Conservation (phyloP, 2,113 vertebrate genomes). For the Cebus imitator region DNA sequence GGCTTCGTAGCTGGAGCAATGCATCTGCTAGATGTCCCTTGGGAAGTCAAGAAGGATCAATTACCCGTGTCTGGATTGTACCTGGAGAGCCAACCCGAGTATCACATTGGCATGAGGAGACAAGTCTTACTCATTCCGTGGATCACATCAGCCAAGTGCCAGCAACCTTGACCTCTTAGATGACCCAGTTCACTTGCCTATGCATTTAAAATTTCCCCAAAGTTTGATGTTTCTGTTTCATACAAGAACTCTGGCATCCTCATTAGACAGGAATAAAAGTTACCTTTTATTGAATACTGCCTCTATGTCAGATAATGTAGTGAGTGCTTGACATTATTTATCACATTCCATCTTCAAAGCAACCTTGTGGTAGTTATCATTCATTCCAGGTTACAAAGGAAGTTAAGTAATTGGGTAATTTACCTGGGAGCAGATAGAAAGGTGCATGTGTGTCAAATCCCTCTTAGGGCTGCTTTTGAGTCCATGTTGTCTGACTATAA, state of each 20-base stretch:
- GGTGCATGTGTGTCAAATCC: fast-evolving
- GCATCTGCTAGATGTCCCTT: not conserved
- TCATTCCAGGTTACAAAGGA: not conserved
- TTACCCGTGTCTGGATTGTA: not conserved
- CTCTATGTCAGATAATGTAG: not conserved
- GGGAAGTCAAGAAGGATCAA: not conserved
- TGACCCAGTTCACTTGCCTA: not conserved
- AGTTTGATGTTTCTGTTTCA: not conserved
- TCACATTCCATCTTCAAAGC: not conserved
- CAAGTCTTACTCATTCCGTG: not conserved
- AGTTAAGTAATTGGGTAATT: not conserved
- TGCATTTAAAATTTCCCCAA: not conserved
- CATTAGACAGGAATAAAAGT: not conserved
- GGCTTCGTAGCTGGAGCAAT: not conserved
- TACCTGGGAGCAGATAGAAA: not conserved
- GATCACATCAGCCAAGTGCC: not conserved
- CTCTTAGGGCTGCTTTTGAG: not conserved
- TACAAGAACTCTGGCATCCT: not conserved
- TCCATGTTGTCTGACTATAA: not conserved
- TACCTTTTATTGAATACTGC: not conserved
- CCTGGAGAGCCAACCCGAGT: not conserved
- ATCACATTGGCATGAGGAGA: not conserved
- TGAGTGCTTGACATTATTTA: not conserved
- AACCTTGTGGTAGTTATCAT: not conserved
- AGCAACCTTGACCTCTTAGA: not conserved